Evolutionary conservation across 2,113 vertebrate species (phyloP), one percentile per base, ranked within the genome.

Genomic region (Sapayoa aenigma): DNA sequence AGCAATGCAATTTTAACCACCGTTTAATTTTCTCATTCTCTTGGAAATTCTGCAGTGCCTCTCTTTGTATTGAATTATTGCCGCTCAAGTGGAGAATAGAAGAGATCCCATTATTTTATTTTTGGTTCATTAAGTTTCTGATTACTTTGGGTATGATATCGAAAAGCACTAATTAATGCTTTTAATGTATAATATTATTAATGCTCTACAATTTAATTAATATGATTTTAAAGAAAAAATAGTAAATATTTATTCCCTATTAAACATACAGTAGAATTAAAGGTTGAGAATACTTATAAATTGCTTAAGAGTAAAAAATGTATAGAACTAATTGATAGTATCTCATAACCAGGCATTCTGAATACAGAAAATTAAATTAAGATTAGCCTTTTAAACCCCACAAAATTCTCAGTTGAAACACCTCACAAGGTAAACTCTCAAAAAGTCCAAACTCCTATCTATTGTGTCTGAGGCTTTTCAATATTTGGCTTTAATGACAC

Each of bases 61-160:
- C n/a, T 65, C 75, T 74, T 86, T 89, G 73, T 94, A 96, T 92
- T 78, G 95, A 96, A 96, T 97, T 97, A 96, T 37, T 95, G 75
- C 62, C 1, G 35, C 93, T 95, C 58, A 37, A 84, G 56, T 79
- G 81, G 93, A 96, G 90, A 95, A 90, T 16, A 95, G 46, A 92
- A 93, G 75, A 91, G 39, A 91, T 90, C 49, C 65, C 0, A 0
- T 91, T 89, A 72, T 50, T 46, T 71, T 95, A 49, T 50, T 91
- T 92, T 91, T 3, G 12, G 66, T 79, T 93, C 85, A 91, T 92
- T 94, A 94, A 56, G 28, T 91, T 90, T 94, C 73, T 95, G 95
- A 94, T 90, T 84, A 72, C 46, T 95, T 82, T 31, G 37, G 27
- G 4, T 87, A 89, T 94, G 74, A 95, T 92, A 67, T 9, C 50